phyloP scores from a whole-genome alignment of 2,113 vertebrate species.

The Nothocercus nigrocapillus region DNA sequence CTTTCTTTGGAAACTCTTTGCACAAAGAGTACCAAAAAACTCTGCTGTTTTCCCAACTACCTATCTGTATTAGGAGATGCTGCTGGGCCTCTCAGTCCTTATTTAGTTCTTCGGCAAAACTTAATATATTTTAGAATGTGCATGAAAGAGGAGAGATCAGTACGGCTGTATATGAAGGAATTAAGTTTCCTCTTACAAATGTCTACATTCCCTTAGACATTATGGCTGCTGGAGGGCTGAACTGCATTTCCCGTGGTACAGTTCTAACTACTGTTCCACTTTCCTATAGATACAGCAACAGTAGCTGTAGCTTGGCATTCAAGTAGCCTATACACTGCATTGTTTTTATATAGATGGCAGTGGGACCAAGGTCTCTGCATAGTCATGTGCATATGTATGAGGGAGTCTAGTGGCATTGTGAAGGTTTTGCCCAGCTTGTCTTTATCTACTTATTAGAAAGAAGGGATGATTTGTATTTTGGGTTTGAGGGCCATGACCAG shows the following conservation, averaged over 20 bases:
- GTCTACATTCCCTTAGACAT: not conserved
- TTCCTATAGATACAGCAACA: not conserved
- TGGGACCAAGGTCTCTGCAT: not conserved
- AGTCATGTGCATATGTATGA: not conserved
- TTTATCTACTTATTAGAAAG: not conserved
- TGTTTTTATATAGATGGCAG: not conserved
- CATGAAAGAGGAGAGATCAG: not conserved
- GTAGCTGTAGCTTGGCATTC: not conserved
- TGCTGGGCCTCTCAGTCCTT: not conserved
- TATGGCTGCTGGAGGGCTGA: not conserved
- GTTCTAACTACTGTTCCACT: not conserved
- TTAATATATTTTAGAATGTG: not conserved
- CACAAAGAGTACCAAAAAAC: not conserved
- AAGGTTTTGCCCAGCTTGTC: not conserved
- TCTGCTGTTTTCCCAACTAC: not conserved
- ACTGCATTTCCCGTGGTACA: not conserved
- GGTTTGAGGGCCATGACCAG: not conserved
- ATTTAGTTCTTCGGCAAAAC: not conserved
- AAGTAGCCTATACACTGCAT: not conserved
- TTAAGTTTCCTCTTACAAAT: not conserved
- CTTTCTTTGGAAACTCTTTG: slow-evolving; percentile 19
- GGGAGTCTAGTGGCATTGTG: not conserved
- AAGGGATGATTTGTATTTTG: not conserved
- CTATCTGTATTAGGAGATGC: slow-evolving; percentile 6
- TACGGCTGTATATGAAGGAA: not conserved